Evolutionary conservation across 1,140 invertebrate species (phyloP).

Genomic region (Neuroterus valhalla): DNA sequence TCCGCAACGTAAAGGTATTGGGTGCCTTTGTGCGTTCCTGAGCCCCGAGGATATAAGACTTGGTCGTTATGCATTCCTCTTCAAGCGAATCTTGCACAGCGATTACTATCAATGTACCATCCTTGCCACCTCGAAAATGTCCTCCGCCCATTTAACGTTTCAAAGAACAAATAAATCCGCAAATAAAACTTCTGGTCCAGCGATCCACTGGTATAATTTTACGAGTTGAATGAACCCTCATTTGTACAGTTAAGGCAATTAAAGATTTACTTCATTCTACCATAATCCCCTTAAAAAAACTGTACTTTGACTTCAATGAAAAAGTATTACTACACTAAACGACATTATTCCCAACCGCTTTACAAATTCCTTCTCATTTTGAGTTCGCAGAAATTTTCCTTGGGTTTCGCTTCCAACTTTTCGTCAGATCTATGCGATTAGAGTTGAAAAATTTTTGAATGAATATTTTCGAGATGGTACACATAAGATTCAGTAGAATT

Average conservation of each 20-base stretch:
- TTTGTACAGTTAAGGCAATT: background rate
- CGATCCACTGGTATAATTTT: background rate
- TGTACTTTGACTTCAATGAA: no score
- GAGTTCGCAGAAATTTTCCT: no score
- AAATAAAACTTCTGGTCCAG: background rate
- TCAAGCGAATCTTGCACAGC: constrained; percentile 6
- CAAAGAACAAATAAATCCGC: constrained; percentile 1
- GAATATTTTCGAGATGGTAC: background rate
- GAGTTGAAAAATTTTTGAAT: background rate
- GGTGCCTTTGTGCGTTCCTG: constrained; percentile 3
- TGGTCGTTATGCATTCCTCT: constrained; percentile 2
- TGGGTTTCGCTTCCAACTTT: no score
- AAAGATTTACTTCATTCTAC: no score
- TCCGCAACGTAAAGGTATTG: constrained; percentile 16
- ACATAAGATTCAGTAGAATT: background rate
- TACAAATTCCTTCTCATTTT: no score
- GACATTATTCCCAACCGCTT: no score
- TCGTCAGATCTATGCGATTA: no score
- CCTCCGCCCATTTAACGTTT: constrained; percentile 17
- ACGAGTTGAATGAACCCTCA: constrained; percentile 1
- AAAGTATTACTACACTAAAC: no score
- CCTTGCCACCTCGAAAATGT: constrained; percentile 29
- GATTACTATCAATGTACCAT: constrained; percentile 6
- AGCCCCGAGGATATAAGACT: background rate
- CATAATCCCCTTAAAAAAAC: no score